Evolutionary conservation across 2,888 invertebrate genomes (phyloP).

Genomic region (Ophion slaviceki): DNA sequence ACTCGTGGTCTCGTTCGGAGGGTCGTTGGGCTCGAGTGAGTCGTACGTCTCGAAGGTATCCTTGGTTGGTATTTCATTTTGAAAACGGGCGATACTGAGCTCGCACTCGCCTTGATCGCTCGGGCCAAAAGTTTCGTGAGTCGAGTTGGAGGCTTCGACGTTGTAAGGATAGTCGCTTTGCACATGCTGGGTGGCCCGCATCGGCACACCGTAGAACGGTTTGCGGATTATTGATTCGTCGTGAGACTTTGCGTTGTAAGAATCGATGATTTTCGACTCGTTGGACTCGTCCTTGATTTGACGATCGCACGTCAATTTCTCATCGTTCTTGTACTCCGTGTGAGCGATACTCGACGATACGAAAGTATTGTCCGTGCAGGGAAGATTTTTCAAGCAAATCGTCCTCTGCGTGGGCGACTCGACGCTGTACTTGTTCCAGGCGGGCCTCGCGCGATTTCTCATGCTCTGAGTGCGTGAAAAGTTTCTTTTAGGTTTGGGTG

Average conservation of each 20-base stretch:
- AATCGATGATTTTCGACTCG: conserved; percentile 15
- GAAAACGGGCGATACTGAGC: conserved; percentile 59
- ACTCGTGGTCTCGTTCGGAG: conserved; percentile 5
- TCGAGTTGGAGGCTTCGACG: conserved; percentile 38
- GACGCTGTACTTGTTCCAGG: conserved; percentile 78
- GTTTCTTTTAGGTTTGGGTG: conserved; percentile 87
- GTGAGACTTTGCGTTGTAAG: conserved; percentile 10
- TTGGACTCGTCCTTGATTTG: conserved; percentile 9
- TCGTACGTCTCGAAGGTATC: conserved; percentile 75
- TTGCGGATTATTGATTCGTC: conserved; percentile 43
- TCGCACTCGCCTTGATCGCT: conserved; percentile 43
- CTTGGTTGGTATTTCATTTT: conserved; percentile 76
- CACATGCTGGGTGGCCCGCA: conserved; percentile 4
- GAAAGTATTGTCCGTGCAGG: conserved; percentile 52
- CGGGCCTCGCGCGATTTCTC: conserved; percentile 78
- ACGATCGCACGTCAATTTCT: conserved; percentile 18
- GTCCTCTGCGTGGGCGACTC: conserved; percentile 66
- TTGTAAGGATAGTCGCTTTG: conserved; percentile 49
- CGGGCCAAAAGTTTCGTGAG: conserved; percentile 33
- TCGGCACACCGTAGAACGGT: conserved; percentile 49
- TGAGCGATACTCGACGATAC: conserved; percentile 14
- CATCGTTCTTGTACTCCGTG: conserved; percentile 37
- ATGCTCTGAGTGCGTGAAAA: conserved; percentile 79
- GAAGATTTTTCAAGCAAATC: conserved; percentile 61
- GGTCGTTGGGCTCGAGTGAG: conserved; percentile 55